Conservation (phyloP, 2,797 vertebrate species). For the Gymnodraco acuticeps region DNA sequence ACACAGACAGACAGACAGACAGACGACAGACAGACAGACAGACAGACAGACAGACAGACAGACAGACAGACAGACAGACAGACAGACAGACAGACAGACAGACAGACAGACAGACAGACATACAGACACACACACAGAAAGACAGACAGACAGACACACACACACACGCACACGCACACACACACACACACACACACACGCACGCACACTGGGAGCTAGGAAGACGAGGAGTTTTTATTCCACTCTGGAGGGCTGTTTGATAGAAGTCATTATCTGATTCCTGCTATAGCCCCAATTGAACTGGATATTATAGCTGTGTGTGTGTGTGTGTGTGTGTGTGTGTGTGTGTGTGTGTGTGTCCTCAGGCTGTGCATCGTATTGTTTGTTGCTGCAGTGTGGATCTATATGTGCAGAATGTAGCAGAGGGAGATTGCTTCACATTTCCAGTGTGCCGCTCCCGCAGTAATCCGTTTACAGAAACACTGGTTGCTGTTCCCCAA, state of each 20-base stretch:
- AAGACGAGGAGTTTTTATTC: conserved; percentile 65
- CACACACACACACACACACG: conserved; percentile 29
- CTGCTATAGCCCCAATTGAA: conserved; percentile 52
- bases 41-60: too few relatives aligned
- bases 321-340: conserved; percentile 9
- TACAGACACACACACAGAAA: too few relatives aligned
- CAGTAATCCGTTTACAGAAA: not conserved
- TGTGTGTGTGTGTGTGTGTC: not conserved
- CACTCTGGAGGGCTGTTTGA: conserved; percentile 70
- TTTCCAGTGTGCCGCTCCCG: not conserved
- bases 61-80: too few relatives aligned
- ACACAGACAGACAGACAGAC: too few relatives aligned
- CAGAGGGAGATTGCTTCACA: not conserved
- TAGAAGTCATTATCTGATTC: conserved; percentile 70
- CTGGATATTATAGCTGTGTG: conserved; percentile 48
- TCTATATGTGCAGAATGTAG: conserved; percentile 17
- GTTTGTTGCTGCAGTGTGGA: conserved; percentile 33
- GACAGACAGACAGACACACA: too few relatives aligned
- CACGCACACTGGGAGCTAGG: conserved; percentile 25
- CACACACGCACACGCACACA: conserved; percentile 15
- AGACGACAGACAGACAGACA: too few relatives aligned
- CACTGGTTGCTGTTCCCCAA: not conserved
- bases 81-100: too few relatives aligned
- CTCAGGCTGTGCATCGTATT: conserved; percentile 22
- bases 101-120: too few relatives aligned